These are phyloP conservation scores for Phaetusa simplex DNA, from an alignment of 2,113 vertebrate species.

Conservation along the genomic window DNA sequence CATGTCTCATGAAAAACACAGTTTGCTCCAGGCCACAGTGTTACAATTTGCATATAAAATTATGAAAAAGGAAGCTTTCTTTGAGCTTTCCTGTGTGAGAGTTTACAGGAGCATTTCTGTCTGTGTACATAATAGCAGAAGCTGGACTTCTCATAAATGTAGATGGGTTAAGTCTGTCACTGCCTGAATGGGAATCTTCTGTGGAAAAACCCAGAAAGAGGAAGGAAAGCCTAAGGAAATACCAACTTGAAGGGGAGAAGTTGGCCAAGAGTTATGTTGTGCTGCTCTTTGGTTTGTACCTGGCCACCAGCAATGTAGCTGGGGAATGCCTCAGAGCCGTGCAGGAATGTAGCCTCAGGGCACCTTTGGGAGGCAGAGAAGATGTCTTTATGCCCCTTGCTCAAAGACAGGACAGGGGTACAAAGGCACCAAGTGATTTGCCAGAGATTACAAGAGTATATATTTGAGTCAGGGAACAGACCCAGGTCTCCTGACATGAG, in stretches of 20 bases:
- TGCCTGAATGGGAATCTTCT: constrained; percentile 18
- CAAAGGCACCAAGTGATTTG: neutral
- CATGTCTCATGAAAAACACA: constrained; percentile 14
- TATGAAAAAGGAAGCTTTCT: constrained; percentile 31
- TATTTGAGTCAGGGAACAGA: neutral
- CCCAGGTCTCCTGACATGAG: neutral
- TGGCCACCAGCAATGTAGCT: neutral
- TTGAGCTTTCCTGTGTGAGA: neutral
- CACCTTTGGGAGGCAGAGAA: constrained; percentile 11
- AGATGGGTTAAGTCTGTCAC: neutral
- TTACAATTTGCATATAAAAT: constrained; percentile 42
- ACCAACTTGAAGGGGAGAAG: neutral
- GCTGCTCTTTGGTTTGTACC: neutral
- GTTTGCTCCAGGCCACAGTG: constrained; percentile 25
- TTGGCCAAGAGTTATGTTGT: neutral
- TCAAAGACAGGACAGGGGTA: neutral
- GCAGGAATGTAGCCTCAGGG: constrained; percentile 1
- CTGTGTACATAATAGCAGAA: constrained; percentile 19
- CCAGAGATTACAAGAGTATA: neutral
- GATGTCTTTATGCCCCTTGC: neutral
- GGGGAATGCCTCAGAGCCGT: neutral
- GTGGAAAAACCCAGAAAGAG: constrained; percentile 52
- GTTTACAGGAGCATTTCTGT: constrained; percentile 9
- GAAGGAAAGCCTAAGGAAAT: constrained; percentile 44
- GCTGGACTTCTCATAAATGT: neutral